phyloP scores from a whole-genome alignment of 2,888 invertebrate species.

The Synergus itoensis region DNA sequence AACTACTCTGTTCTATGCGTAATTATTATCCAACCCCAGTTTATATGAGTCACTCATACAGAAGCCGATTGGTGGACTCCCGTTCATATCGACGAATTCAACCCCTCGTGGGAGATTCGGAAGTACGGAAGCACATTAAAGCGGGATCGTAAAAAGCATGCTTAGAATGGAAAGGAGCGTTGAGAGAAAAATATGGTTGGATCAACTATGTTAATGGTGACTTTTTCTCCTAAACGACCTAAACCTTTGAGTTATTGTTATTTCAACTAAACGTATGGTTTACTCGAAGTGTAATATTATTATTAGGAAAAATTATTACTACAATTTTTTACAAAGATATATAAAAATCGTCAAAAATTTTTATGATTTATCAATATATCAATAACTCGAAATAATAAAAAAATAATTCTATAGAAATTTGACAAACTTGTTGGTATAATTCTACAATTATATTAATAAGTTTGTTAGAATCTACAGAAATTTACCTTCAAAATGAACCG shows the following conservation, averaged over 20 bases:
- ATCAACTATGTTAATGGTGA: slow-evolving; percentile 23
- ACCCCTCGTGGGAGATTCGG: slow-evolving; percentile 29
- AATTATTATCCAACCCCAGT: slow-evolving; percentile 38
- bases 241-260: slow-evolving; percentile 38
- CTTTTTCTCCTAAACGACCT: slow-evolving; percentile 25
- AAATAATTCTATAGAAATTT: no score
- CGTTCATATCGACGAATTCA: slow-evolving; percentile 40
- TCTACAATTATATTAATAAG: no score
- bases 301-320: neutral
- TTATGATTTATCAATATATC: no score
- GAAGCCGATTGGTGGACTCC: slow-evolving; percentile 22
- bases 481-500: no score
- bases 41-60: slow-evolving; percentile 32
- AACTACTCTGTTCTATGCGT: slow-evolving; percentile 28
- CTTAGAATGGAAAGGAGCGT: slow-evolving; percentile 23
- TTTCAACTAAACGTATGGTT: slow-evolving; percentile 17
- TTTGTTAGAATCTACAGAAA: no score
- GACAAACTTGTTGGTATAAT: no score
- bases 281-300: neutral
- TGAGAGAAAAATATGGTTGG: slow-evolving; percentile 26
- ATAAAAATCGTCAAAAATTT: no score
- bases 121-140: slow-evolving; percentile 28
- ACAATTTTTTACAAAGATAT: neutral
- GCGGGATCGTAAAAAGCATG: slow-evolving; percentile 25
- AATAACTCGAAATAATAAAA: no score